Conservation (phyloP, 1,140 invertebrate species). For the Hylaeus anthracinus region DNA sequence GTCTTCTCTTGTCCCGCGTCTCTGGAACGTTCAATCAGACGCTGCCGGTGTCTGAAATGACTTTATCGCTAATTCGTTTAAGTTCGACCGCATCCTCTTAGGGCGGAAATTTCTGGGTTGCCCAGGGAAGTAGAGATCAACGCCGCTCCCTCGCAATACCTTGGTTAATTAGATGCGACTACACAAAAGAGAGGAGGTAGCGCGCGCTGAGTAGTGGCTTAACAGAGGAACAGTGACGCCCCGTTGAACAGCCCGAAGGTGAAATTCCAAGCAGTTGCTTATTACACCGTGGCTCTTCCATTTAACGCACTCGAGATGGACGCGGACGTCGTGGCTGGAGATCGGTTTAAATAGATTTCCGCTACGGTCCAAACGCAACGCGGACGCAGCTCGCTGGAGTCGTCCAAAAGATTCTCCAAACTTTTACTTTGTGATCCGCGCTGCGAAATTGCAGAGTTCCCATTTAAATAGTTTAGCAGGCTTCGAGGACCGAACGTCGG, state of each 20-base stretch:
- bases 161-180: constrained; percentile 62
- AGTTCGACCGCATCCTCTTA: constrained; percentile 48
- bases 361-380: neutral
- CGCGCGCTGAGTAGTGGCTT: constrained; percentile 18
- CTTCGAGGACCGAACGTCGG: neutral
- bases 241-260: constrained; percentile 42
- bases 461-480: constrained; percentile 38
- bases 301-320: constrained; percentile 27
- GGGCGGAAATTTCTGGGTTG: constrained; percentile 44
- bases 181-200: constrained; percentile 50
- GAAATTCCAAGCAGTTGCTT: constrained; percentile 55
- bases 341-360: constrained; percentile 32
- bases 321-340: neutral
- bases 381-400: neutral
- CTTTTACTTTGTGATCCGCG: constrained; percentile 18
- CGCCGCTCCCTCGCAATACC: constrained; percentile 36
- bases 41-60: constrained; percentile 43
- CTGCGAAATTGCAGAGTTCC: constrained; percentile 12
- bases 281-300: constrained; percentile 37
- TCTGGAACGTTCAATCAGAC: constrained; percentile 36
- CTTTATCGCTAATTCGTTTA: constrained; percentile 53
- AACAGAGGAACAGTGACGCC: constrained; percentile 18
- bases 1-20: neutral
- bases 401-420: constrained; percentile 30
- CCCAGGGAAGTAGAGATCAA: constrained; percentile 35